These are phyloP conservation scores for Pseudoatta argentina DNA, from an alignment of 1,140 invertebrate species.

Conservation along the genomic window DNA sequence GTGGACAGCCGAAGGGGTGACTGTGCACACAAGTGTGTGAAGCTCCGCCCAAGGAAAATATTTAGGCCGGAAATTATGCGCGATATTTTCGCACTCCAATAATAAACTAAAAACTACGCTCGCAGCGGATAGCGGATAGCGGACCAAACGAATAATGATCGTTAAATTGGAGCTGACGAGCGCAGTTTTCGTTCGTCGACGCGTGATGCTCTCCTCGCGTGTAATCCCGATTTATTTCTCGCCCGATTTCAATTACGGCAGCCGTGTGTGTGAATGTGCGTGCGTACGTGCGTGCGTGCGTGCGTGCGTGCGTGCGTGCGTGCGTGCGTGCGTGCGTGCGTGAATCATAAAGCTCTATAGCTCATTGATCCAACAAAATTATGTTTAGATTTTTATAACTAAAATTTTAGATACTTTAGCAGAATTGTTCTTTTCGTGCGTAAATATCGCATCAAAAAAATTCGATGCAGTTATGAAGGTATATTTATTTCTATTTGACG, in stretches of 20 bases:
- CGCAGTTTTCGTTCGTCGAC: constrained; percentile 37
- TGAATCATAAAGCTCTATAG: constrained; percentile 26
- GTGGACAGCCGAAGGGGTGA: background rate
- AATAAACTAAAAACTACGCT: constrained; percentile 63
- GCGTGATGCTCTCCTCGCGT: constrained; percentile 53
- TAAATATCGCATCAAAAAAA: background rate
- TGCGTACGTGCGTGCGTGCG: no score
- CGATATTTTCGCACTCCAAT: constrained; percentile 61
- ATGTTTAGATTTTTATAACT: no score
- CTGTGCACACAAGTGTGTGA: background rate
- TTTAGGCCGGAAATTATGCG: constrained; percentile 60
- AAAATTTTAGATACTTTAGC: no score
- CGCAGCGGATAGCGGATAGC: constrained; percentile 16
- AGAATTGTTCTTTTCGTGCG: no score
- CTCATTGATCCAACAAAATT: no score
- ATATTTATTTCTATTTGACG: background rate
- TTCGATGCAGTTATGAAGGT: background rate
- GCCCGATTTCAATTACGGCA: constrained; percentile 59
- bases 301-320: background rate
- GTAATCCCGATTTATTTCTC: constrained; percentile 68
- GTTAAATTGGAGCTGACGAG: constrained; percentile 72
- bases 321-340: background rate
- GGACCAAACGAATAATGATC: constrained; percentile 67
- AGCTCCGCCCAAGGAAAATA: constrained; percentile 36
- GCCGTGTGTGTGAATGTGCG: background rate